phyloP scores from a whole-genome alignment of 2,888 invertebrate species.

The Hirtodrosophila alboralis region DNA sequence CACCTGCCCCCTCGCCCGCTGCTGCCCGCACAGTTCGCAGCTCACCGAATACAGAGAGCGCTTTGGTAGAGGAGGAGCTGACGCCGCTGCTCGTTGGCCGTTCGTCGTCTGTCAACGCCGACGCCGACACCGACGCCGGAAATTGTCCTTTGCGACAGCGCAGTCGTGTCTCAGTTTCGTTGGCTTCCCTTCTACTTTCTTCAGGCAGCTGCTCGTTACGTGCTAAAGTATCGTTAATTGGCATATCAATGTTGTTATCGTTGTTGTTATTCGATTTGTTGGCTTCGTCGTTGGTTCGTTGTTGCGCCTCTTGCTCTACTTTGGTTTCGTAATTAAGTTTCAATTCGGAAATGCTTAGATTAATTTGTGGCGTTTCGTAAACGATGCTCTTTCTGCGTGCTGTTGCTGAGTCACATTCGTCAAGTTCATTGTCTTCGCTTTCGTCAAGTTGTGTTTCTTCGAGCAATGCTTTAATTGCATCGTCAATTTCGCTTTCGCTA shows the following conservation, averaged over 20 bases:
- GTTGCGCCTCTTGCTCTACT: constrained; percentile 31
- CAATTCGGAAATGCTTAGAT: constrained; percentile 77
- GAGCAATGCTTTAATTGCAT: constrained; percentile 2
- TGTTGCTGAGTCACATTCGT: constrained; percentile 25
- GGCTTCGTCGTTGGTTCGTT: constrained; percentile 32
- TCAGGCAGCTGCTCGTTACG: constrained; percentile 27
- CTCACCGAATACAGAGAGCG: constrained; percentile 79
- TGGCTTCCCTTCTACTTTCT: no score
- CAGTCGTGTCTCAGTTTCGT: constrained; percentile 37
- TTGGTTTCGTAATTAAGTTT: constrained; percentile 70
- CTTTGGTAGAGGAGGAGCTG: no score
- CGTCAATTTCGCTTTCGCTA: constrained; percentile 9
- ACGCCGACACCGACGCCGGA: no score
- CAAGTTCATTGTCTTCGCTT: constrained; percentile 1
- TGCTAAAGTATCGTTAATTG: constrained; percentile 52
- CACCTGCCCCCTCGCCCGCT: constrained; percentile 6
- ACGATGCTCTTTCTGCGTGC: constrained; percentile 67
- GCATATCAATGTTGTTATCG: constrained; percentile 14
- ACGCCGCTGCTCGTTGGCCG: constrained; percentile 73
- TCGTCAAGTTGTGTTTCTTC: constrained; percentile 12
- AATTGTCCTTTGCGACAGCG: constrained; percentile 50
- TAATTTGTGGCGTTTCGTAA: constrained; percentile 79
- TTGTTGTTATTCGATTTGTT: constrained; percentile 11
- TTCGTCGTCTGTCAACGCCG: constrained; percentile 44
- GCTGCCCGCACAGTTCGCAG: constrained; percentile 47